Evolutionary conservation across 2,113 vertebrate species (phyloP).

Genomic region (Miniopterus natalensis): DNA sequence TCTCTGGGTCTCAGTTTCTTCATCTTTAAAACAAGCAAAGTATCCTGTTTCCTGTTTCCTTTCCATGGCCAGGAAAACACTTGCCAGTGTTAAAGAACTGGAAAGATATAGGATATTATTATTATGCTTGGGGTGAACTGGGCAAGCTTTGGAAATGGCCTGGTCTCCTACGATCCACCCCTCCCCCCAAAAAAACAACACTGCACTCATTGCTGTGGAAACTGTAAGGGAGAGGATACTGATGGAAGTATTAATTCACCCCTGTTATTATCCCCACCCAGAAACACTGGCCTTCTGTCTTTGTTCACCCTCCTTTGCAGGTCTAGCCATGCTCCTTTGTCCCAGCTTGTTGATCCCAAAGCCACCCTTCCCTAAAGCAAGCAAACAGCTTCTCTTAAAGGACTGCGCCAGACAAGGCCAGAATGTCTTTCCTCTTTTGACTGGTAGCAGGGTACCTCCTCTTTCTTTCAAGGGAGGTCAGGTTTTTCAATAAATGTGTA

Average conservation of each 20-base stretch:
- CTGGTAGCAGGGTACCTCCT: neutral
- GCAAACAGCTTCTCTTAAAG: neutral
- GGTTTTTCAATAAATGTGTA: neutral
- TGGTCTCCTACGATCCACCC: neutral
- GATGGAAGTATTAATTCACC: neutral
- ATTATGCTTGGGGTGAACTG: neutral
- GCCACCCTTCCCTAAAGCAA: neutral
- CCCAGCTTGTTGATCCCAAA: neutral
- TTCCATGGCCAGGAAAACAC: neutral
- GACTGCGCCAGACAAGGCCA: neutral
- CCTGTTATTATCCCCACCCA: neutral
- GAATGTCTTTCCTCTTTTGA: neutral
- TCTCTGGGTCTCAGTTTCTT: neutral
- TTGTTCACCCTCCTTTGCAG: neutral
- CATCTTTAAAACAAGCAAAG: constrained; percentile 19
- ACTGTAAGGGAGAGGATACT: neutral
- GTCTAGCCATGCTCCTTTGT: neutral
- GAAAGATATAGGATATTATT: neutral
- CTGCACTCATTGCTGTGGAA: neutral
- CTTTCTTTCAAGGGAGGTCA: neutral
- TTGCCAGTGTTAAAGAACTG: neutral
- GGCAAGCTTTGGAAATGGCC: neutral
- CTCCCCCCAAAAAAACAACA: neutral
- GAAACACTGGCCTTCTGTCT: constrained; percentile 1
- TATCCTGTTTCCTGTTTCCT: constrained; percentile 8